Conservation (phyloP, 2,113 vertebrate species). For the Mastomys coucha region DNA sequence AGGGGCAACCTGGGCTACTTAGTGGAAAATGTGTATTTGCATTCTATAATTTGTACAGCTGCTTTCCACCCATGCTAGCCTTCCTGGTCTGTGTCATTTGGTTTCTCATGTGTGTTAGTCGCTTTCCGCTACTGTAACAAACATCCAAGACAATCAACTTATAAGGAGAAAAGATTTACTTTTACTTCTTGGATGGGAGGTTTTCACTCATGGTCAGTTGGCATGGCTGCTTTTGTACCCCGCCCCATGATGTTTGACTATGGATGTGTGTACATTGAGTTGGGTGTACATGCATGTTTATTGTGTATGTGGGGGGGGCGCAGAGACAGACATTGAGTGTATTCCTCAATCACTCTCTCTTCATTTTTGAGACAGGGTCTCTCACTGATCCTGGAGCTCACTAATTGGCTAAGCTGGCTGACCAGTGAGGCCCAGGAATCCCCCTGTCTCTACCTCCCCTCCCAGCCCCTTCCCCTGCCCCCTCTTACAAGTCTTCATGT, state of each 20-base stretch:
- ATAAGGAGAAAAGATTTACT: background rate
- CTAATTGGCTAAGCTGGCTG: background rate
- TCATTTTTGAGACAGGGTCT: background rate
- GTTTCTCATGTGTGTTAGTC: background rate
- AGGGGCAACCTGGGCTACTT: background rate
- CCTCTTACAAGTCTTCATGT: background rate
- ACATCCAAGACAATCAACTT: no score
- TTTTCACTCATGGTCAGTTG: background rate
- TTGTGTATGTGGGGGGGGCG: background rate
- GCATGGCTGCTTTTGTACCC: background rate
- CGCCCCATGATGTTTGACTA: background rate
- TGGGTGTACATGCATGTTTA: background rate
- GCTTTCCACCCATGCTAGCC: background rate
- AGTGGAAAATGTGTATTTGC: background rate
- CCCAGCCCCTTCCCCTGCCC: background rate
- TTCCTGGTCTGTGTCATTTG: background rate
- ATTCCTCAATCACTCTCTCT: background rate
- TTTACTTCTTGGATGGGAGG: background rate
- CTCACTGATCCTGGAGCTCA: background rate
- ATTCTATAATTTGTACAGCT: background rate
- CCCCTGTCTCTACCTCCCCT: background rate
- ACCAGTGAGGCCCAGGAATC: background rate
- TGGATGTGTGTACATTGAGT: background rate
- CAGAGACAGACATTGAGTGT: background rate
- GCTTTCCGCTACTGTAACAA: background rate